These are phyloP conservation scores for Corvus moneduloides DNA, from an alignment of 2,113 vertebrate species.

Conservation along the genomic window DNA sequence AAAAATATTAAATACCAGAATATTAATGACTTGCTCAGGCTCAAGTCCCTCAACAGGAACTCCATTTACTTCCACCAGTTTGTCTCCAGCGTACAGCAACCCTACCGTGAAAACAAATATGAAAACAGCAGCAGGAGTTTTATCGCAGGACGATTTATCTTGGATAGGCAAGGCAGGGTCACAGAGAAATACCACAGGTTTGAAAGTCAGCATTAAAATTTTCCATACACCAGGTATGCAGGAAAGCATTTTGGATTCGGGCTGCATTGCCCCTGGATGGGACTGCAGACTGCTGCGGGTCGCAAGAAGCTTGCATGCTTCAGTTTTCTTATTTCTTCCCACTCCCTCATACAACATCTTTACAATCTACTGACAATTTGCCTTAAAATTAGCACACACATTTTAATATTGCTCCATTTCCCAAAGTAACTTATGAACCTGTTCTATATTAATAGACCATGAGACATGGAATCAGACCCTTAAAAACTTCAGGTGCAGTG, in stretches of 20 bases:
- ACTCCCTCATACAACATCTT: background rate
- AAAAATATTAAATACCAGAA: constrained; percentile 79
- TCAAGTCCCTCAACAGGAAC: constrained; percentile 89
- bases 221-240: background rate
- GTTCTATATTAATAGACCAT: background rate
- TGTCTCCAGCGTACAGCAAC: constrained; percentile 91
- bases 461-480: background rate
- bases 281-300: background rate
- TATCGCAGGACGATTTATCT: background rate
- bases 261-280: background rate
- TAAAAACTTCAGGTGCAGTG: background rate
- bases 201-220: background rate
- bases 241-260: background rate
- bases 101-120: constrained; percentile 69
- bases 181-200: background rate
- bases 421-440: background rate
- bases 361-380: background rate
- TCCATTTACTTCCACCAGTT: constrained; percentile 93
- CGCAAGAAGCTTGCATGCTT: background rate
- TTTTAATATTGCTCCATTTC: background rate
- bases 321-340: background rate
- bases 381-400: background rate
- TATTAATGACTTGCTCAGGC: constrained; percentile 93
- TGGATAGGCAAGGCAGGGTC: background rate
- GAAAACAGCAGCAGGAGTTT: background rate